Evolutionary conservation across 2,888 invertebrate genomes (phyloP).

Genomic region (Philhelius pedissequus): DNA sequence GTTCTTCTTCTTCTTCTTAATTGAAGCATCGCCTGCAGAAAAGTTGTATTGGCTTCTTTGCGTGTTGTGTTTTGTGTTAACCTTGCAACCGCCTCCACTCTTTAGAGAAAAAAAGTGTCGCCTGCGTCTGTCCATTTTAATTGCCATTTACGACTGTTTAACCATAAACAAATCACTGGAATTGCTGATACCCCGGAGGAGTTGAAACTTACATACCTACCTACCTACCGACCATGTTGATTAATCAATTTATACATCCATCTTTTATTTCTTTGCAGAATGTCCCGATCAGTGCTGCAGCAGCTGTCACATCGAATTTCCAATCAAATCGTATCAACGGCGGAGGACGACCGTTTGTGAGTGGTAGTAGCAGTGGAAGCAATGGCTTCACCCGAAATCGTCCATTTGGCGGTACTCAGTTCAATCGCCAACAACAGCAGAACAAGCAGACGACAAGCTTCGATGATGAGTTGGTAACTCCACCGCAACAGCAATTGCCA

Average conservation of each 20-base stretch:
- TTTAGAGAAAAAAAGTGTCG: neutral
- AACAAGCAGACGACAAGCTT: conserved; percentile 17
- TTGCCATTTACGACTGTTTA: conserved; percentile 24
- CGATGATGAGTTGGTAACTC: conserved; percentile 42
- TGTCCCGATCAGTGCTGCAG: conserved; percentile 27
- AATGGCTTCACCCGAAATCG: conserved; percentile 72
- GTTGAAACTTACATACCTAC: neutral
- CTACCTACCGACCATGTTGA: neutral
- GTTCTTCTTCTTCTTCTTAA: conserved; percentile 22
- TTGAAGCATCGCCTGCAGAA: neutral
- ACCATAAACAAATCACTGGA: conserved; percentile 37
- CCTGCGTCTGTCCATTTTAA: conserved; percentile 10
- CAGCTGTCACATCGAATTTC: conserved; percentile 42
- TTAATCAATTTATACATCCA: neutral
- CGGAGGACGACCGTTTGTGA: conserved; percentile 70
- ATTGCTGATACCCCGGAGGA: neutral
- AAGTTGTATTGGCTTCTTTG: neutral
- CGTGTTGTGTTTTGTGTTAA: neutral
- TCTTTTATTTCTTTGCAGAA: conserved; percentile 35
- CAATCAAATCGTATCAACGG: conserved; percentile 57
- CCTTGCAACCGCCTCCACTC: neutral
- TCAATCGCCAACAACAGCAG: conserved; percentile 51
- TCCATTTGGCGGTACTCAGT: conserved; percentile 66
- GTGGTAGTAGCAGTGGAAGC: conserved; percentile 57
- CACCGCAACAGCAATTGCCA: conserved; percentile 72